Evolutionary conservation across 2,113 vertebrate species (phyloP).

Genomic region (Oreamnos americanus): DNA sequence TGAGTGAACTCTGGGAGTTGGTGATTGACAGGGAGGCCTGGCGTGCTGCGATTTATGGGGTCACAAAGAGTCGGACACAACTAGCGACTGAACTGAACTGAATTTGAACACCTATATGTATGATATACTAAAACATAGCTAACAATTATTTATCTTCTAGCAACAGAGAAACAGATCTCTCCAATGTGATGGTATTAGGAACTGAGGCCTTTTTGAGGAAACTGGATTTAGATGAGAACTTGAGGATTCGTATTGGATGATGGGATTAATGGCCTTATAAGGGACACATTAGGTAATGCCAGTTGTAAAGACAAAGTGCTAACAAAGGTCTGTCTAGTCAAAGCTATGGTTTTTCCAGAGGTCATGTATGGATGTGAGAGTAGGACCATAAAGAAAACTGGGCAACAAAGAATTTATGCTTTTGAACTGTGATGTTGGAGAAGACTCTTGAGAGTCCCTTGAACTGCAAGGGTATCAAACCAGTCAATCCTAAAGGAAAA

Average conservation of each 20-base stretch:
- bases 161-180: neutral
- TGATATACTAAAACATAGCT: neutral
- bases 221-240: neutral
- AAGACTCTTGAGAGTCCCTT: neutral
- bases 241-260: neutral
- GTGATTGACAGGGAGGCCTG: no score
- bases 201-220: neutral
- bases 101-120: neutral
- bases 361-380: neutral
- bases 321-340: neutral
- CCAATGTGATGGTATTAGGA: neutral
- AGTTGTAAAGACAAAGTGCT: neutral
- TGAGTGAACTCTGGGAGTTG: no score
- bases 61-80: no score
- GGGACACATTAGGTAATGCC: neutral
- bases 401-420: neutral
- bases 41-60: no score
- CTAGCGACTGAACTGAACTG: no score
- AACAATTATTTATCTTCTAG: neutral
- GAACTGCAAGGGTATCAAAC: neutral
- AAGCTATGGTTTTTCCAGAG: neutral
- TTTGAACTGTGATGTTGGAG: neutral
- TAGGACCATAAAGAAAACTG: neutral
- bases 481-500: neutral
- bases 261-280: neutral